These are phyloP conservation scores for Hemaris fuciformis DNA, from an alignment of 2,888 invertebrate genomes.

Conservation along the genomic window DNA sequence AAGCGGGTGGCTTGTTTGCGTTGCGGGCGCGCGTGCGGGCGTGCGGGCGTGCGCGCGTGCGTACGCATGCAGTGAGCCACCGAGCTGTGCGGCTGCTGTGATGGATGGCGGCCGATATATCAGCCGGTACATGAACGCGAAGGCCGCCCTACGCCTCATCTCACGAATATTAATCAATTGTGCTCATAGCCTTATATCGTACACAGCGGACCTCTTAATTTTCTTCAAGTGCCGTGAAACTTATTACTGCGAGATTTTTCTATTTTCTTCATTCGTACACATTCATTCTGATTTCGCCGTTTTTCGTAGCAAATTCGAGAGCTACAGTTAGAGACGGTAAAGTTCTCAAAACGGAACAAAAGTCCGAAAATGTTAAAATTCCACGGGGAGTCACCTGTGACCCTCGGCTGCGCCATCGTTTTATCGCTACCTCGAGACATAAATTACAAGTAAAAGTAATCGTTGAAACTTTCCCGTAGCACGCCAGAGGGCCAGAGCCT, in stretches of 20 bases:
- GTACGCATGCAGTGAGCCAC: slow-evolving; percentile 47
- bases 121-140: slow-evolving; percentile 41
- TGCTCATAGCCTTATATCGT: slow-evolving; percentile 42
- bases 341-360: slow-evolving; percentile 33
- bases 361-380: slow-evolving; percentile 48
- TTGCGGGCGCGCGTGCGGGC: slow-evolving; percentile 19
- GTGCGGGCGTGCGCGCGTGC: slow-evolving; percentile 39
- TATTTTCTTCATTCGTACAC: neutral
- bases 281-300: neutral
- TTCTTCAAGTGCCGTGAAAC: slow-evolving; percentile 31
- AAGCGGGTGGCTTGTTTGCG: slow-evolving; percentile 36
- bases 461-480: slow-evolving; percentile 73
- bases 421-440: slow-evolving; percentile 69
- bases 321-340: slow-evolving; percentile 36
- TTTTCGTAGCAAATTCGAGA: slow-evolving; percentile 31
- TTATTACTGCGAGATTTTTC: neutral
- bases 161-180: slow-evolving; percentile 59
- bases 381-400: slow-evolving; percentile 66
- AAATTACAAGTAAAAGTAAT: slow-evolving; percentile 78
- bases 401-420: slow-evolving; percentile 58
- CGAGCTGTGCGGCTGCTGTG: slow-evolving; percentile 39
- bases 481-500: slow-evolving; percentile 58
- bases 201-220: slow-evolving; percentile 47
- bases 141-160: slow-evolving; percentile 43
- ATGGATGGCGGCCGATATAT: slow-evolving; percentile 59